Evolutionary conservation across 2,113 vertebrate species (phyloP), one percentile per base, ranked within the genome.

Genomic region (Proteles cristata): DNA sequence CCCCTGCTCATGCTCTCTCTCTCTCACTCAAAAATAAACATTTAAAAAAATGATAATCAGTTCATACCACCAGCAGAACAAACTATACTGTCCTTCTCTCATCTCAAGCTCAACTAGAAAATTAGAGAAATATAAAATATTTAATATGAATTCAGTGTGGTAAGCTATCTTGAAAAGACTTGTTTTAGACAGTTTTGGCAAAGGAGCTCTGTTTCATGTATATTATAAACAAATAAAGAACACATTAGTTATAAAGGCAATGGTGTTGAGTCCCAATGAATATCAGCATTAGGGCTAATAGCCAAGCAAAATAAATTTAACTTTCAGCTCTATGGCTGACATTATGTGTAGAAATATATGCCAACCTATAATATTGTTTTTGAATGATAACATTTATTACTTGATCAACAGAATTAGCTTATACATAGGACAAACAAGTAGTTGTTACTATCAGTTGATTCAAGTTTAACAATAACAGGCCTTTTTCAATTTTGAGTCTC

Each of bases 101-200:
- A 97, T 91, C 90, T 17, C 7, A 66, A 90, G 63, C 71, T 88
- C 68, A 94, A 79, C 28, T 98, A 91, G 88, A 97, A 98, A 98
- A 97, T 68, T 96, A 95, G 63, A 88, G 82, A 98, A 97, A 82
- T 97, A 92, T 48, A 97, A 98, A 97, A 98, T 96, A 97, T 86
- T 97, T 97, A 97, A 97, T 96, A 90, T 93, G 97, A 0, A 68
- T 15, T 96, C 92, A 95, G 71, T 71, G 97, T 86, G 80, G 23
- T 92, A 79, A 96, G 73, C 85, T 58, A 73, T 84, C 69, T 79
- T 93, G 80, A 88, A 98, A 98, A 98, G 94, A 97, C 58, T 89
- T 79, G 17, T 55, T 85, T 84, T 28, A 55, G 43, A 33, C 16
- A 83, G 48, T 55, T 76, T 53, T 92, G 39, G 43, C 26, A 93